Conservation (phyloP, 2,113 vertebrate species). For the Lamprologus callipterus region DNA sequence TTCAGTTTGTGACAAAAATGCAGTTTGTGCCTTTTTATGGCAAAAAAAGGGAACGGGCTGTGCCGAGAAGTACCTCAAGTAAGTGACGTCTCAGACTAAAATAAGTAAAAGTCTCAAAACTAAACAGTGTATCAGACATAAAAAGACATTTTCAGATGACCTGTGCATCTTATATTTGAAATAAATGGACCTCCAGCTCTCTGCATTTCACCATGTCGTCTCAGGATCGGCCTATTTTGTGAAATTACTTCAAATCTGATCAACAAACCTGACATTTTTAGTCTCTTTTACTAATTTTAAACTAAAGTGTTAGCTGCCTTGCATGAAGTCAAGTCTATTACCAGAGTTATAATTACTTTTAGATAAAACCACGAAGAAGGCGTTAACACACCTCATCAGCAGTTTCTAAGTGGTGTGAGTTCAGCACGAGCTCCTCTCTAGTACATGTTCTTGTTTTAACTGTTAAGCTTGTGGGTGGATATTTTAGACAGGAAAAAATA, state of each 20-base stretch:
- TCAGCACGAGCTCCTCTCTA: not conserved
- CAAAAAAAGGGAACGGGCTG: not conserved
- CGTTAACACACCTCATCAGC: not conserved
- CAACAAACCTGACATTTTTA: not conserved
- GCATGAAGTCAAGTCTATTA: not conserved
- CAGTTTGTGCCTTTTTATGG: not conserved
- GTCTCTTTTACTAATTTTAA: not conserved
- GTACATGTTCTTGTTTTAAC: not conserved
- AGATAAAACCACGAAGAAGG: not conserved
- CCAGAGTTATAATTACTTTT: not conserved
- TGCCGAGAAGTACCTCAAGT: not conserved
- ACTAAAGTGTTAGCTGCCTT: slow-evolving; percentile 17
- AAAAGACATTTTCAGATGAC: not conserved
- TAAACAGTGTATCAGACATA: not conserved
- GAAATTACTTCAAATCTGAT: not conserved
- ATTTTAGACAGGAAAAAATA: not conserved
- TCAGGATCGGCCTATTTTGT: not conserved
- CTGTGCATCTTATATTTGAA: not conserved
- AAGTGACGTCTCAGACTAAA: not conserved
- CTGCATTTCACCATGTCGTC: not conserved
- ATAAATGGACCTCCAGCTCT: not conserved
- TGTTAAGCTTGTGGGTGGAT: not conserved
- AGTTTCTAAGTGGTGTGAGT: not conserved
- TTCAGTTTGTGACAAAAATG: not conserved
- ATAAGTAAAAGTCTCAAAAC: not conserved